Conservation (phyloP, 2,888 invertebrate species). For the Pachycephus smyrnensis region DNA sequence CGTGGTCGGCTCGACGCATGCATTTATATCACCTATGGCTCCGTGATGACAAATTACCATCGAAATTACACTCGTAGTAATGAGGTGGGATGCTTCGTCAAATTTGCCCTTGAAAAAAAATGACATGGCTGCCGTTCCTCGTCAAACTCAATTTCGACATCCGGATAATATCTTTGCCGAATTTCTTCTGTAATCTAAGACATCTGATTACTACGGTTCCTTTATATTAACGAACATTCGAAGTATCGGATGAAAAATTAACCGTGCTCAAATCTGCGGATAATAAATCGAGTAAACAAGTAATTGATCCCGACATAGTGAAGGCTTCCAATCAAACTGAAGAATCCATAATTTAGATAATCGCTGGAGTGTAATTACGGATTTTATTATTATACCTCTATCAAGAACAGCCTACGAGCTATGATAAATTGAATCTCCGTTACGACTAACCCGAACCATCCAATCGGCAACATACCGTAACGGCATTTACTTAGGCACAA, state of each 20-base stretch:
- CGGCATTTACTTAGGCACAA: background rate
- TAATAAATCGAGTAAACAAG: background rate
- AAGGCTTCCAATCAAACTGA: background rate
- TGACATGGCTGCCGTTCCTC: background rate
- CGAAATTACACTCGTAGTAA: slow-evolving; percentile 1
- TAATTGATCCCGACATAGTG: background rate
- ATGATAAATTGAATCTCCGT: background rate
- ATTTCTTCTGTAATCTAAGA: background rate
- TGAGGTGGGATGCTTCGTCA: background rate
- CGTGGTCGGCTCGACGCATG: slow-evolving; percentile 19
- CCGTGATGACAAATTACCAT: slow-evolving; percentile 41
- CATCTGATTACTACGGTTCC: background rate
- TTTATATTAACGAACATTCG: background rate
- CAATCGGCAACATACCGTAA: background rate
- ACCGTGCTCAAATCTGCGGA: background rate
- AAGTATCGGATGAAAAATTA: background rate
- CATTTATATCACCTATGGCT: slow-evolving; percentile 26
- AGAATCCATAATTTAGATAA: background rate
- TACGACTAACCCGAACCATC: background rate
- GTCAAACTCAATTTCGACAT: background rate
- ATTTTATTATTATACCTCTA: background rate
- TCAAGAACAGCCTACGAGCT: background rate
- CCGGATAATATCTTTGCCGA: background rate
- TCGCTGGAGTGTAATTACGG: background rate
- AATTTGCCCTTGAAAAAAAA: background rate